A percentile compares a stretch with the other conserved stretches of the same genome.
Evolutionary conservation across 92 coral and sea anemone species (phyloP).

Genomic region (Palythoa caribaeorum): DNA sequence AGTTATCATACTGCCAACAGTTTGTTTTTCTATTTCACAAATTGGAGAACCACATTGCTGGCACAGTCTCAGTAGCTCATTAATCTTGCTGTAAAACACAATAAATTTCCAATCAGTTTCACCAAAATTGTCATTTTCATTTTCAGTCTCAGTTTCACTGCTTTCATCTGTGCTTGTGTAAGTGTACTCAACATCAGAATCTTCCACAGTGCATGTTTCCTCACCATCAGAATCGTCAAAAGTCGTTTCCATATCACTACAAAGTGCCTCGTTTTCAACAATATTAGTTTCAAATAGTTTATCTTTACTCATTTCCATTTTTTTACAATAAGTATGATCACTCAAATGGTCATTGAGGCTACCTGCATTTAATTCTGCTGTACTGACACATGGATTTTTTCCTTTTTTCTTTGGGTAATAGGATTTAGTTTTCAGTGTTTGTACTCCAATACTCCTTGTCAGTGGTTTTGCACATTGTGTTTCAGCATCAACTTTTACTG

Average conservation of each 20-base stretch:
- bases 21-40: neutral
- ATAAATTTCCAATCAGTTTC: constrained; percentile 7
- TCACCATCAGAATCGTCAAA: constrained; percentile 4
- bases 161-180: constrained; percentile 4
- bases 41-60: constrained; percentile 8
- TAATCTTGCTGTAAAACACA: constrained; percentile 3
- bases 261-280: constrained; percentile 1
- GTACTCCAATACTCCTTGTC: constrained; percentile 1
- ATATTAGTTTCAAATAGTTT: neutral
- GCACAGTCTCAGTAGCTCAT: constrained; percentile 10
- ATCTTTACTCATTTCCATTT: constrained; percentile 4
- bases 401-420: neutral
- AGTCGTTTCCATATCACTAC: constrained; percentile 2
- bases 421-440: constrained; percentile 6
- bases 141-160: constrained; percentile 13
- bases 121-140: constrained; percentile 5
- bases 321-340: constrained; percentile 19
- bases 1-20: constrained; percentile 12
- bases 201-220: neutral
- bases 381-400: constrained; percentile 2
- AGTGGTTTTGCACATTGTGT: neutral
- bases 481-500: constrained; percentile 4
- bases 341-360: constrained; percentile 18
- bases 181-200: constrained; percentile 3
- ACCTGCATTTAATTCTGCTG: constrained; percentile 13